These are phyloP conservation scores for Pseudomugil tenellus DNA, from an alignment of 2,797 vertebrate genomes.

Conservation along the genomic window DNA sequence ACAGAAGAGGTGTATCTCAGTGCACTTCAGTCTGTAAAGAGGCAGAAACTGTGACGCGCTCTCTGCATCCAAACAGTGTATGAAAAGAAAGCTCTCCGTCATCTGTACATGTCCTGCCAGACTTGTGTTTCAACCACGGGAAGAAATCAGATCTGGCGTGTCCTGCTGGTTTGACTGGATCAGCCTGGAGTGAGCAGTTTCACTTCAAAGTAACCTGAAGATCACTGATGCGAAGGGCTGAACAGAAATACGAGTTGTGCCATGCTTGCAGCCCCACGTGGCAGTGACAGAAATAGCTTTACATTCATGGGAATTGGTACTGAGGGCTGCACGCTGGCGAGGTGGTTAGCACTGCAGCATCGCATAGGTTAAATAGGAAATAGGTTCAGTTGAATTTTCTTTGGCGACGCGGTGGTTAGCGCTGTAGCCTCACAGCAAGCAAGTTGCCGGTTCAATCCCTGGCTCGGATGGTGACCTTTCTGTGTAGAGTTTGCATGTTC, in stretches of 20 bases:
- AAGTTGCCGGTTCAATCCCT: no score
- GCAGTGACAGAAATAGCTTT: neutral
- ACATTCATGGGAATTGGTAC: neutral
- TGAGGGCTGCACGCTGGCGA: no score
- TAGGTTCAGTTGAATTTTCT: no score
- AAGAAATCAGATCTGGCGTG: slow-evolving; percentile 48
- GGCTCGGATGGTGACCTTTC: no score
- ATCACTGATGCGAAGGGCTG: slow-evolving; percentile 14
- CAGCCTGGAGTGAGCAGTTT: neutral
- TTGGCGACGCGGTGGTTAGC: no score
- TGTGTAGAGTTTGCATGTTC: no score
- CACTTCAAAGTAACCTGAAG: slow-evolving; percentile 26
- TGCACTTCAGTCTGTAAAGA: slow-evolving; percentile 29
- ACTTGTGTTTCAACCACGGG: slow-evolving; percentile 55
- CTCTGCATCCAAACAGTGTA: slow-evolving; percentile 35
- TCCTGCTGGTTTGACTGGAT: slow-evolving; percentile 25
- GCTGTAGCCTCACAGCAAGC: no score
- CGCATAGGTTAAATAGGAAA: no score
- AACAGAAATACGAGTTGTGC: neutral
- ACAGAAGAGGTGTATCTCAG: slow-evolving; percentile 24
- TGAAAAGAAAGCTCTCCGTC: no score
- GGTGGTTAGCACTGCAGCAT: no score
- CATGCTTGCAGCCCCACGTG: neutral
- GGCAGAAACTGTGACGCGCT: slow-evolving; percentile 17
- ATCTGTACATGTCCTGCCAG: slow-evolving; percentile 36